Evolutionary conservation across 2,888 invertebrate genomes (phyloP).

Genomic region (Apamea epomidion): DNA sequence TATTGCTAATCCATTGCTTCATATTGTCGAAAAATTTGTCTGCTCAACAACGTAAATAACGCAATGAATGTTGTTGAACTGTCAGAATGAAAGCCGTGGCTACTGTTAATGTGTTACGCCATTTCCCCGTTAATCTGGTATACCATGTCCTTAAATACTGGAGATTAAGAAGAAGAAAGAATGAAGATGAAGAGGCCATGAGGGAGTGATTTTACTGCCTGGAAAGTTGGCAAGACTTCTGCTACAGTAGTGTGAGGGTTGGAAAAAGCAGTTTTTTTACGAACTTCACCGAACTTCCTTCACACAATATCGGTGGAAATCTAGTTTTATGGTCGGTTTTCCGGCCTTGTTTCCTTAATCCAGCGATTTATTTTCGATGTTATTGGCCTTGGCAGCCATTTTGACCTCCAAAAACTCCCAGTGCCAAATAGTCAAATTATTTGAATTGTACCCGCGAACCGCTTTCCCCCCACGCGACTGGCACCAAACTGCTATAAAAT

Average conservation of each 20-base stretch:
- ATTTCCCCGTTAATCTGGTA: no score
- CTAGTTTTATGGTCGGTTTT: background rate
- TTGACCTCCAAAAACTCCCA: background rate
- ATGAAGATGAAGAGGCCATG: no score
- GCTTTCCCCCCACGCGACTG: slow-evolving; percentile 27
- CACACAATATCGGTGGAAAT: background rate
- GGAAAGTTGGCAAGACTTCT: background rate
- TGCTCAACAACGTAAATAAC: no score
- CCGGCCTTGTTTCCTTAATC: background rate
- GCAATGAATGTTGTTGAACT: no score
- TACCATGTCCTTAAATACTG: background rate
- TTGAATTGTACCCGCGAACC: background rate
- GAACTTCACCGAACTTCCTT: background rate
- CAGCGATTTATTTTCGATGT: background rate
- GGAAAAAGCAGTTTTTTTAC: background rate
- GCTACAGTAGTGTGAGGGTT: no score
- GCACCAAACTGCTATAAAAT: slow-evolving; percentile 30
- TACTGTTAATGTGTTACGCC: no score
- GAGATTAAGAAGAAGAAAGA: background rate
- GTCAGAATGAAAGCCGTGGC: no score
- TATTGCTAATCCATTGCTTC: no score
- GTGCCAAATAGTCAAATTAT: slow-evolving; percentile 9
- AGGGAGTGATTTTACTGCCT: background rate
- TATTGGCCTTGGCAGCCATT: no score
- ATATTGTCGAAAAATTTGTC: no score